Evolutionary conservation across 2,113 vertebrate species (phyloP), one percentile per base, ranked within the genome.

Genomic region (Brachirus orientalis): DNA sequence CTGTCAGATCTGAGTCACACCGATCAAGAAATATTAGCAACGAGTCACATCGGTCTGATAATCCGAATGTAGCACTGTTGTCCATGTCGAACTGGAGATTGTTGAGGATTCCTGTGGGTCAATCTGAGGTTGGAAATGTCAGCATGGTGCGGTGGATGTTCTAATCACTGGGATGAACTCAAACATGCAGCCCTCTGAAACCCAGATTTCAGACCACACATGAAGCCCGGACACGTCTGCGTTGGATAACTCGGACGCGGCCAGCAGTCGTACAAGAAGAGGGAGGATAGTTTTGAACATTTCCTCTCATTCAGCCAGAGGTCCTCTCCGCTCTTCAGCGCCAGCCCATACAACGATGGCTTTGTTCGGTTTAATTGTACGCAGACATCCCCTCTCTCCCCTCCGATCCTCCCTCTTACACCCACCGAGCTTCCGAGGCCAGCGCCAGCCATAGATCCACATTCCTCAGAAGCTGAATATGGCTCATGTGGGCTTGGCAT

Each of bases 331-430:
- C 51, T 80, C 80, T 58, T 44, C 46, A 69, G 56, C 64, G 66
- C 44, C 8, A 63, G 69, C 45, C 69, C n/a, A 35, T 55, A 93
- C 91, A 94, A 90, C 65, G 77, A 50, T 65, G 72, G 80, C 89
- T 91, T 92, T 92, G 90, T 93, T 88, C 70, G 1, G 70, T 36
- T 63, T 90, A 90, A 92, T 91, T 89, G 88, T 86, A 67, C 84
- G 63, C 90, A 89, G 89, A 90, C 91, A 91, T 88, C 84, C 79
- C 82, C 68, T 51, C 84, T 51, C 84, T 85, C 82, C 82, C 73
- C 72, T 75, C 45, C 63, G 37, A 73, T 77, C 85, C 86, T 80
- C 43, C n/a, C 79, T 77, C 68, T 66, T 75, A 79, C 73, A 68
- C 85, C 85, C 84, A 86, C 85, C 75, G 70, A 79, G 74, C 80